Base-by-base conservation (phyloP, 2,888 invertebrate species). In the Caenorhabditis angaria region DNA sequence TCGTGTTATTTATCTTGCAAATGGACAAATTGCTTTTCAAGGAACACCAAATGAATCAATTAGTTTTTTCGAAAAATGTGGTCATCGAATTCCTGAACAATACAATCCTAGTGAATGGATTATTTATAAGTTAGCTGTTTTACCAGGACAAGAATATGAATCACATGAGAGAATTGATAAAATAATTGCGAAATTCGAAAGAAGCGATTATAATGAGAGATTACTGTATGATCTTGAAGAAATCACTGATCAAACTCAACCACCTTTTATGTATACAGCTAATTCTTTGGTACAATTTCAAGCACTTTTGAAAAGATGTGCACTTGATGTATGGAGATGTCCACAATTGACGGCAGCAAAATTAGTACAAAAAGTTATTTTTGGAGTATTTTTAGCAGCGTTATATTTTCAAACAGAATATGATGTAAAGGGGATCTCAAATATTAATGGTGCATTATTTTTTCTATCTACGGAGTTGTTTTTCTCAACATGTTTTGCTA, bases 31-130 rank as follows among this genome's bases (percentile, higher is more conserved):
- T 0, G 95, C 94, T 0, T 90, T 88, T 82, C 86, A 94, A 35
- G 75, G 75, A 27, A 67, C 70, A 2, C 75, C 75, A 2, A 48
- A 60, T 24, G 67, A 75, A 48, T 70, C 75, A 14, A 67, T 75
- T 6, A 28, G n/a, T 1, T 75, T 82, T 68, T 79, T 85, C 58
- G 67, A 69, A 18, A 41, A 67, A 12, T 75, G 78, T 78, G 88
- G 88, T 20, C 78, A 86, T 61, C 81, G 81, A 1, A 88, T 89
- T 87, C 95, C 95, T 0, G 91, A 91, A 3, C 94, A 94, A 88
- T 95, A 93, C 89, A 95, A 95, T 88, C 95, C 95, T 2, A 95
- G 95, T 0, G 96, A 97, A 89, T 94, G 93, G 89, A 95, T 93
- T 88, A 93, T 96, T 56, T 93, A 94, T 87, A 91, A 93, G 2